Conservation (phyloP, 2,888 invertebrate genomes). For the Tachina fera region DNA sequence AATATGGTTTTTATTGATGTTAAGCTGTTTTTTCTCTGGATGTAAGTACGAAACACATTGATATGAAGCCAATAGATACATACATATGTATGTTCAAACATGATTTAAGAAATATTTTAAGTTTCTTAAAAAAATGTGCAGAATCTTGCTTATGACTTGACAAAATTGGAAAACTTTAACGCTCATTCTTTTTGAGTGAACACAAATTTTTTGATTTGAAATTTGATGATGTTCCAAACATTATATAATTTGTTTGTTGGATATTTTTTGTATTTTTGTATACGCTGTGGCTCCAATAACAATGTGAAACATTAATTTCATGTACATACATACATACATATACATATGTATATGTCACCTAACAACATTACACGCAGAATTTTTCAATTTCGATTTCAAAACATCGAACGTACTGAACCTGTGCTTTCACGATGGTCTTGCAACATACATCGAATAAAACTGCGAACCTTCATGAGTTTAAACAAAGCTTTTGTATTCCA, state of each 20-base stretch:
- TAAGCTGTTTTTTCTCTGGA: too few species aligned
- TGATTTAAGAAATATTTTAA: too few species aligned
- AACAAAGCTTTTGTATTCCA: too few species aligned
- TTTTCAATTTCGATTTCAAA: background rate
- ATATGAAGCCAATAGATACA: too few species aligned
- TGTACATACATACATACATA: background rate
- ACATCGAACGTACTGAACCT: background rate
- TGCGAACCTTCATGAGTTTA: background rate
- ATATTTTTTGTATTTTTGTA: background rate
- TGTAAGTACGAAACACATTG: too few species aligned
- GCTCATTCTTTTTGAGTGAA: background rate
- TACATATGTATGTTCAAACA: too few species aligned
- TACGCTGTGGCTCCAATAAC: slow-evolving; percentile 55
- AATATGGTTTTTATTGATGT: too few species aligned
- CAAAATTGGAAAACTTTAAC: too few species aligned
- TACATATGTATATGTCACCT: slow-evolving; percentile 44
- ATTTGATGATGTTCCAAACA: background rate
- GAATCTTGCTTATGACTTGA: too few species aligned
- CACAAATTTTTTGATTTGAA: background rate
- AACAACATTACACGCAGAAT: slow-evolving; percentile 56
- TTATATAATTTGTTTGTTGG: background rate
- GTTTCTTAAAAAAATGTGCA: too few species aligned
- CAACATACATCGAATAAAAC: background rate
- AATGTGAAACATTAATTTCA: slow-evolving; percentile 69
- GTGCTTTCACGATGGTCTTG: background rate